Evolutionary conservation across 92 coral and sea anemone species (phyloP).

Genomic region (Plumapathes pennacea): DNA sequence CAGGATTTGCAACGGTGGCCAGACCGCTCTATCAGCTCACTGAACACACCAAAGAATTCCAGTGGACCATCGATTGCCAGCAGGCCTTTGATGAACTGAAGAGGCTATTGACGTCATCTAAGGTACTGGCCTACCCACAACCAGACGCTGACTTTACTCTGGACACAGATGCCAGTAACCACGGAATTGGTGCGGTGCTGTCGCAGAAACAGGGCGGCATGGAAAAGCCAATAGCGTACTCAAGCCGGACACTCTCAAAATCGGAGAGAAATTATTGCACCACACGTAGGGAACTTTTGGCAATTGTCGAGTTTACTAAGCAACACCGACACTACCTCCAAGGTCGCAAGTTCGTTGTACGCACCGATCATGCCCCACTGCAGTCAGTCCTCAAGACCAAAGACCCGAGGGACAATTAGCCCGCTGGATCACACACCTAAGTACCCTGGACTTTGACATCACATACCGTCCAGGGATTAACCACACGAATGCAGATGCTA

Average conservation of each 20-base stretch:
- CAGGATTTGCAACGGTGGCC: constrained; percentile 41
- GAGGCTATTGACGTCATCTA: constrained; percentile 29
- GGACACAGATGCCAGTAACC: constrained; percentile 48
- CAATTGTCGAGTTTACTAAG: constrained; percentile 31
- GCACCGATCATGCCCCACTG: constrained; percentile 39
- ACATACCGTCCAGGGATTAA: constrained; percentile 7
- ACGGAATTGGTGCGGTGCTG: constrained; percentile 53
- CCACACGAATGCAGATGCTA: constrained; percentile 22
- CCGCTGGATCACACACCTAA: constrained; percentile 19
- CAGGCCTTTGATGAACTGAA: constrained; percentile 39
- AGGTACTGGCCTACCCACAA: constrained; percentile 39
- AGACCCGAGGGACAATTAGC: constrained; percentile 17
- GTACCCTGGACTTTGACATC: constrained; percentile 27
- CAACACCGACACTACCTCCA: constrained; percentile 19
- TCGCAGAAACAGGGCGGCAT: constrained; percentile 41
- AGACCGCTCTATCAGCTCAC: constrained; percentile 53
- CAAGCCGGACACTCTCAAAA: constrained; percentile 32
- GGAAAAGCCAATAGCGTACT: constrained; percentile 21
- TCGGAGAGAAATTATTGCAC: constrained; percentile 41
- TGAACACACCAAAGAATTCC: constrained; percentile 24
- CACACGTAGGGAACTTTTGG: constrained; percentile 28
- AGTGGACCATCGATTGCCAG: constrained; percentile 27
- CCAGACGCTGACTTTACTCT: constrained; percentile 13
- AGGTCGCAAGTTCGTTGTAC: constrained; percentile 21
- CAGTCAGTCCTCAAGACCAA: constrained; percentile 10